Conservation (phyloP, 2,888 invertebrate genomes). For the Drosophila pseudotakahashii region DNA sequence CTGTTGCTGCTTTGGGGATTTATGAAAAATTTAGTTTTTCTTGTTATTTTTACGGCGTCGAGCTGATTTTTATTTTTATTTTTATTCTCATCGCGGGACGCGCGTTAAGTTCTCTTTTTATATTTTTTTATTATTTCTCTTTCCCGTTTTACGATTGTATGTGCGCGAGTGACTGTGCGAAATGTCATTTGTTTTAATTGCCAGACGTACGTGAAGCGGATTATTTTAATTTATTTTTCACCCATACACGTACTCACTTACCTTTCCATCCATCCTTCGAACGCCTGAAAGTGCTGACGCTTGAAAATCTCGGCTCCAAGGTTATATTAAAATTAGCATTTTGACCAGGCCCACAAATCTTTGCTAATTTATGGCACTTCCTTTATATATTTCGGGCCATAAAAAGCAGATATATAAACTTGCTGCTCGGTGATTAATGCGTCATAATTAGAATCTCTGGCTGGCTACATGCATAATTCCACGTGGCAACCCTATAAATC, state of each 20-base stretch:
- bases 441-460: conserved; percentile 34
- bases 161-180: conserved; percentile 33
- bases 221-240: conserved; percentile 54
- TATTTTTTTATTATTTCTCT: conserved; percentile 21
- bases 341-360: conserved; percentile 24
- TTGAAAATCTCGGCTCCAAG: background rate
- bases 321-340: conserved; percentile 14
- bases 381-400: conserved; percentile 34
- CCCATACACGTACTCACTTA: conserved; percentile 9
- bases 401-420: conserved; percentile 47
- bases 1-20: conserved; percentile 36
- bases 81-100: conserved; percentile 36
- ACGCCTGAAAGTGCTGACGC: background rate
- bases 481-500: conserved; percentile 50
- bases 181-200: conserved; percentile 58
- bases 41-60: conserved; percentile 52
- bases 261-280: background rate
- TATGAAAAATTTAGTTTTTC: conserved; percentile 58
- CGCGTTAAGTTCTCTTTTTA: conserved; percentile 32
- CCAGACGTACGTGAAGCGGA: conserved; percentile 43
- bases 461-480: conserved; percentile 34
- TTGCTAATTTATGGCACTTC: conserved; percentile 27
- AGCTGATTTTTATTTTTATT: conserved; percentile 57
- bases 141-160: conserved; percentile 21
- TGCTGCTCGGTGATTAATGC: conserved; percentile 39